A percentile compares a stretch with the other conserved stretches of the same genome.
phyloP scores from a whole-genome alignment of 2,113 vertebrate species.

The Porphyrio hochstetteri region DNA sequence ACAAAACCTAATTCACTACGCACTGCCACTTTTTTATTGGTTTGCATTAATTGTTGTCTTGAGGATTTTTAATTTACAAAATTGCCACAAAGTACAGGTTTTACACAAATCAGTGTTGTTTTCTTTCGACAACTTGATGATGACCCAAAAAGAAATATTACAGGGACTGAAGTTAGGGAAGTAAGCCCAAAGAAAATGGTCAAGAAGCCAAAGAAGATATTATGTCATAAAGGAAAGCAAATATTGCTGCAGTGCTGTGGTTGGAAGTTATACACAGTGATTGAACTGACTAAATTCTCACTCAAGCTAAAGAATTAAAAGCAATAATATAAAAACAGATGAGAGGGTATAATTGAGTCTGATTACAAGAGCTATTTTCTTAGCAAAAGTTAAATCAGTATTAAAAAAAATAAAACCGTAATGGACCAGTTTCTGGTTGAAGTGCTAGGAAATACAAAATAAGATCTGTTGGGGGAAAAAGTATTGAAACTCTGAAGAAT shows the following conservation, averaged over 20 bases:
- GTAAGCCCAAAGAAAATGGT: neutral
- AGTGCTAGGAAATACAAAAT: constrained; percentile 15
- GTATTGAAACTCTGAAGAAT: neutral
- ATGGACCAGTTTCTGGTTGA: constrained; percentile 31
- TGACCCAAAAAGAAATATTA: neutral
- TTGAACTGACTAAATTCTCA: neutral
- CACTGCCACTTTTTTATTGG: neutral
- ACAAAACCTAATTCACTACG: neutral
- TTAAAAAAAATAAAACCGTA: neutral
- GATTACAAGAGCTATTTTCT: constrained; percentile 7
- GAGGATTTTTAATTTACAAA: neutral
- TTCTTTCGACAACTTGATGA: neutral
- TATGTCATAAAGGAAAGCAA: constrained; percentile 9
- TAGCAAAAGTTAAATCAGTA: constrained; percentile 5
- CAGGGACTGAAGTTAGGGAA: neutral
- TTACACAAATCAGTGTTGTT: neutral
- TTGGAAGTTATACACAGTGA: neutral
- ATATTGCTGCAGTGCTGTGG: neutral
- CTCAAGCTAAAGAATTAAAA: constrained; percentile 15
- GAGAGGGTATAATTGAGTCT: neutral
- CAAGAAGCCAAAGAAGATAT: neutral
- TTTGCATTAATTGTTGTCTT: neutral
- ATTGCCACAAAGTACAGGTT: neutral
- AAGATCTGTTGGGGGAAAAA: neutral
- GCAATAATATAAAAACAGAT: constrained; percentile 6